Base-by-base conservation (phyloP, 2,797 vertebrate species). In the Somateria mollissima region DNA sequence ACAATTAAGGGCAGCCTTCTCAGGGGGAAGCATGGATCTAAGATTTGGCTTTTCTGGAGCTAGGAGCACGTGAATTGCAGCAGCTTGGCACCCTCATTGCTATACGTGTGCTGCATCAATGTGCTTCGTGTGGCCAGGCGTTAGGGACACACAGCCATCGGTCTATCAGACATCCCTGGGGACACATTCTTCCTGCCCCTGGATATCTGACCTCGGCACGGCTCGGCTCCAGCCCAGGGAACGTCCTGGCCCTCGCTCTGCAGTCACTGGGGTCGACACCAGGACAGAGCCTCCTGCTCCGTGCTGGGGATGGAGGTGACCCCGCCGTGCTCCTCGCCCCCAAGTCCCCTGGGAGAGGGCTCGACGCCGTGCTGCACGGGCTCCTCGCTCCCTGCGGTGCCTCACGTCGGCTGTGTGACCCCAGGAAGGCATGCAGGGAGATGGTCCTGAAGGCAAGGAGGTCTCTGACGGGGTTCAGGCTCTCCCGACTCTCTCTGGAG, bases 331-430 rank as follows among this genome's bases (percentile, higher is more conserved):
- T 86, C 70, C 83, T 30, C 15, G 20, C 39, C 47, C 80, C 84
- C 86, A 70, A 37, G 8, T 36, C 28, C 91, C 73, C 83, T 76
- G 0, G 0, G 78, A 61, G 75, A 85, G n/a, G 32, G 28, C 75
- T 83, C 2, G 0, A n/a, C 2, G 6, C 56, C 49, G 41, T 3
- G 4, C 49, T 1, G 6, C 0, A 2, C 41, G 34, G 78, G 6
- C 6, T 2, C 8, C 1, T 28, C 10, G 37, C 73, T 94, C 53
- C 74, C 88, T 87, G 92, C 69, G 6, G 3, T 11, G 85, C 72
- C 69, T 80, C 92, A 61, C 62, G 20, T 74, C 47, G 0, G 54
- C 61, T 1, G 0, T 6, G 20, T 74, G 18, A 2, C 3, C 10
- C 17, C 13, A 17, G 13, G 11, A 62, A 22, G 61, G 15, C 2